Conservation (phyloP, 1,140 invertebrate species). For the Procambarus virginalis region DNA sequence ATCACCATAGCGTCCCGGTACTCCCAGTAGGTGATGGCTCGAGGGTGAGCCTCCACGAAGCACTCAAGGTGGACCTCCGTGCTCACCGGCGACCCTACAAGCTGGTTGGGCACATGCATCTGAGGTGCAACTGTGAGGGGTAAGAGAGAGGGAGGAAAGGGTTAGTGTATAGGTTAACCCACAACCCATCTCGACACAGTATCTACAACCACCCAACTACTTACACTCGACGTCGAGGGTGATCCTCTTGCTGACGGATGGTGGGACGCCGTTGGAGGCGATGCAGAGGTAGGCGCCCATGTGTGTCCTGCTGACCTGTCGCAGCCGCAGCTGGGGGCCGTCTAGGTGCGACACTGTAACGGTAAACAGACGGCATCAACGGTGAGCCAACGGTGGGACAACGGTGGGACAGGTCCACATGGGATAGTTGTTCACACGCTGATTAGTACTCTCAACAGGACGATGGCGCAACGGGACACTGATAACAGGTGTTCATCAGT, state of each 20-base stretch:
- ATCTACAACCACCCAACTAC: neutral
- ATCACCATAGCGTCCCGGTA: conserved; percentile 54
- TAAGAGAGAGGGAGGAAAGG: neutral
- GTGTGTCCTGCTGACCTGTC: conserved; percentile 85
- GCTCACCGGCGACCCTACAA: conserved; percentile 73
- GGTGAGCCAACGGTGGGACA: too few species aligned
- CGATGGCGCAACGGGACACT: too few species aligned
- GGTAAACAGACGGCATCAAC: neutral
- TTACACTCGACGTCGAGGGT: conserved; percentile 24
- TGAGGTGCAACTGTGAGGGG: conserved; percentile 65
- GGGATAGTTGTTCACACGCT: too few species aligned
- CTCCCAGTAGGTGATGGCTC: conserved; percentile 74
- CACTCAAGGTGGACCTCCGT: conserved; percentile 74
- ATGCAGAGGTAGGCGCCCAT: conserved; percentile 92
- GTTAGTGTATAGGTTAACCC: neutral
- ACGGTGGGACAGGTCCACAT: too few species aligned
- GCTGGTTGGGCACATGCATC: conserved; percentile 74
- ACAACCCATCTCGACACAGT: neutral
- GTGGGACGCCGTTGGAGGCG: conserved; percentile 90
- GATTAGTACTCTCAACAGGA: too few species aligned
- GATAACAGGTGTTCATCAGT: too few species aligned
- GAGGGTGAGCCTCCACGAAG: conserved; percentile 75
- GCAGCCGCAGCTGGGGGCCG: conserved; percentile 75
- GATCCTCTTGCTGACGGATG: conserved; percentile 89
- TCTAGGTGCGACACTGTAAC: conserved; percentile 1